Percentiles rank a stretch among this genome's conserved stretches.
These are phyloP conservation scores for Leptinotarsa undecemlineata DNA, from an alignment of 1,140 invertebrate species.

Conservation along the genomic window DNA sequence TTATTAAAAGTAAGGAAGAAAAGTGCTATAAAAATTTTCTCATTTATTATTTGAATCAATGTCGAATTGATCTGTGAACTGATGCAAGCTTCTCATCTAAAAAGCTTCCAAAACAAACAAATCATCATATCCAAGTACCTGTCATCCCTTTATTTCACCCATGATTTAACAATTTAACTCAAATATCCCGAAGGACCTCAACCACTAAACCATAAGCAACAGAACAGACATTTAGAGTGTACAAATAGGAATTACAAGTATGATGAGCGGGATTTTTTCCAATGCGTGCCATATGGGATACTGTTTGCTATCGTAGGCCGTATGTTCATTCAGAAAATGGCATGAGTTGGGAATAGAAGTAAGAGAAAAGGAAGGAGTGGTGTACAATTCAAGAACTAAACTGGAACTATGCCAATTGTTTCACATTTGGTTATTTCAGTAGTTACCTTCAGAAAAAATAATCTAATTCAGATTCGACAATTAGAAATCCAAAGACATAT, in stretches of 20 bases:
- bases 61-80: no score
- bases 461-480: no score
- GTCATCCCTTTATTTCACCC: conserved; percentile 30
- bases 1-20: no score
- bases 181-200: conserved; percentile 29
- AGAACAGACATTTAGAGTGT: conserved; percentile 27
- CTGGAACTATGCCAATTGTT: no score
- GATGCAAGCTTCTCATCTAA: no score
- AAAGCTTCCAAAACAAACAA: conserved; percentile 22
- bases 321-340: conserved; percentile 23
- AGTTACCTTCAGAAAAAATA: no score
- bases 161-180: conserved; percentile 29
- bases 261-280: conserved; percentile 27
- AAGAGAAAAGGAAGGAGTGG: conserved; percentile 3
- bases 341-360: conserved; percentile 10
- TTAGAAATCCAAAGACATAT: no score
- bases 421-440: no score
- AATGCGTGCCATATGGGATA: conserved; percentile 29
- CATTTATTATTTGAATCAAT: no score
- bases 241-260: conserved; percentile 29
- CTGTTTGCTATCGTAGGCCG: conserved; percentile 19
- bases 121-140: conserved; percentile 25
- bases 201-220: conserved; percentile 29
- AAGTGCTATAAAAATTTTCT: no score
- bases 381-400: no score